A percentile compares a stretch with the other conserved stretches of the same genome.
Conservation (phyloP, 1,140 invertebrate genomes). For the Helicoverpa zea region DNA sequence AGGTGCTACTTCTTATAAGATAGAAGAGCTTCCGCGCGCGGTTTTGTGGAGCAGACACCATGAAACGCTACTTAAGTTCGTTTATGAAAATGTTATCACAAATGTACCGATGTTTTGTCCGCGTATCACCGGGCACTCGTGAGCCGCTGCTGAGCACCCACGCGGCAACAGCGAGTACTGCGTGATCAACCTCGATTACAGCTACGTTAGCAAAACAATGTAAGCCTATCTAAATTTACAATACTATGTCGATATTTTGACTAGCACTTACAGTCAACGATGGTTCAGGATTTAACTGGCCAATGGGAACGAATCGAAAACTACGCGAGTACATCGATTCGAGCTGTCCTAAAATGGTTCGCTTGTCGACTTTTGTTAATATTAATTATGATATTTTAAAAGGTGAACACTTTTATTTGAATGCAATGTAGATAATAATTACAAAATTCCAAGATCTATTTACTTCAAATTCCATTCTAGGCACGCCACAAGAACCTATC, state of each 20-base stretch:
- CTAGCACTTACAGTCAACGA: constrained; percentile 69
- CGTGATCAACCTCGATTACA: constrained; percentile 47
- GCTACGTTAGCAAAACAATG: constrained; percentile 62
- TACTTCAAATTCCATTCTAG: constrained; percentile 10
- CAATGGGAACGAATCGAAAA: constrained; percentile 17
- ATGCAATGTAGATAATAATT: not conserved
- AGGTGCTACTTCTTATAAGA: not conserved
- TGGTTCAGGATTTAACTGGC: constrained; percentile 55
- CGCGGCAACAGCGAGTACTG: constrained; percentile 32
- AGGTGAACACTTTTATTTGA: not conserved
- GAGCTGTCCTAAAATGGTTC: constrained; percentile 24
- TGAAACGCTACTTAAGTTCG: not conserved
- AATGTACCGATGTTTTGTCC: constrained; percentile 20
- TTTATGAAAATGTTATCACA: constrained; percentile 15
- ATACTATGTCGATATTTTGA: constrained; percentile 73
- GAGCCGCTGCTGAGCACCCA: constrained; percentile 17
- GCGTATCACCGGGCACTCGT: constrained; percentile 10
- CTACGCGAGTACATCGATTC: not conserved
- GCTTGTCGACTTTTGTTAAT: not conserved
- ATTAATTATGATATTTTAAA: constrained; percentile 10
- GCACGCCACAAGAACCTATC: constrained; percentile 7
- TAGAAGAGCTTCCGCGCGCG: not conserved
- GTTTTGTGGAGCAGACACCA: not conserved
- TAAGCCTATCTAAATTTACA: constrained; percentile 71
- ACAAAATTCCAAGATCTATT: not conserved